These are phyloP conservation scores for Gopherus evgoodei DNA, from an alignment of 2,113 vertebrate species.

Conservation along the genomic window DNA sequence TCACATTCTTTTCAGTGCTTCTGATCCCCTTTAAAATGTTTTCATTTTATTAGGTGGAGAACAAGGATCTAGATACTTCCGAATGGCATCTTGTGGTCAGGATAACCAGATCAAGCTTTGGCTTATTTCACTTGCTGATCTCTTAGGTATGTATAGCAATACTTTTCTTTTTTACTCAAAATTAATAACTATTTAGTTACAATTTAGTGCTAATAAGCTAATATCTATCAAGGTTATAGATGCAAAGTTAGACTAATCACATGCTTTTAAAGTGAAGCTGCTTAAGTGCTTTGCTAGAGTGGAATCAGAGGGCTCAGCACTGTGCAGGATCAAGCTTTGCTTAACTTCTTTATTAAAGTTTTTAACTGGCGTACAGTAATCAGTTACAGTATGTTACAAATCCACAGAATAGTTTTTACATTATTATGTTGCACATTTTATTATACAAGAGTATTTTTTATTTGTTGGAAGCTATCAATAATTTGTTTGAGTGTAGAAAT, in stretches of 20 bases:
- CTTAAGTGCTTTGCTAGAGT: not conserved
- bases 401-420: not conserved
- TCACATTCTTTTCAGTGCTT: constrained; percentile 27
- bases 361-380: not conserved
- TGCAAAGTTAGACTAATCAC: not conserved
- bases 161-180: not conserved
- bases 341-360: not conserved
- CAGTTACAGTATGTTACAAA: not conserved
- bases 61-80: constrained; percentile 75
- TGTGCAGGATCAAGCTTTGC: not conserved
- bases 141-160: constrained; percentile 80
- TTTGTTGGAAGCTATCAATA: not conserved
- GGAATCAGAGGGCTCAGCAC: not conserved
- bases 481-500: not conserved
- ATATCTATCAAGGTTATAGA: not conserved
- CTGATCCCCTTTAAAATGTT: constrained; percentile 20
- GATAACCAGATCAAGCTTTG: constrained; percentile 89
- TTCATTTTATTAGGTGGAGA: constrained; percentile 74
- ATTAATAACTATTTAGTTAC: not conserved
- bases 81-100: constrained; percentile 91
- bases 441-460: not conserved
- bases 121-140: constrained; percentile 80
- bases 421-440: not conserved
- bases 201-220: not conserved
- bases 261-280: not conserved